Conservation (phyloP, 2,797 vertebrate genomes). For the Sebastes oblongus region DNA sequence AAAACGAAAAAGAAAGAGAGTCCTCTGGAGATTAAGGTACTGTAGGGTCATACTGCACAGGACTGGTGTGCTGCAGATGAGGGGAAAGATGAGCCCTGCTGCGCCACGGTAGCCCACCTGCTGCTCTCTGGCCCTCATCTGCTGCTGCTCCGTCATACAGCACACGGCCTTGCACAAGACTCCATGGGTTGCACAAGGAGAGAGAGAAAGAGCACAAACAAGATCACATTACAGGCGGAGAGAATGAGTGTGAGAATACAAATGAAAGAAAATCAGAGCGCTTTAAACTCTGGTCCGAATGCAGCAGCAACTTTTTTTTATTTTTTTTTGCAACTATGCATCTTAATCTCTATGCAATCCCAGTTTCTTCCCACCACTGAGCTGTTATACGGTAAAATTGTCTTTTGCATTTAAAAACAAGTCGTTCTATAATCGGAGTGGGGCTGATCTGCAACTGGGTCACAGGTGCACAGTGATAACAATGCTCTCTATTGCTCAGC, state of each 20-base stretch:
- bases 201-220: neutral
- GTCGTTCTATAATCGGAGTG: neutral
- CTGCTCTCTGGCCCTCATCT: constrained; percentile 52
- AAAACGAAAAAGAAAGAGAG: constrained; percentile 4
- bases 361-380: neutral
- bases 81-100: constrained; percentile 47
- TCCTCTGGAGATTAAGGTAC: constrained; percentile 22
- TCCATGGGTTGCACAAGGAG: constrained; percentile 27
- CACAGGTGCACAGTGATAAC: neutral
- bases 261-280: constrained; percentile 13
- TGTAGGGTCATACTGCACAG: constrained; percentile 9
- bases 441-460: neutral
- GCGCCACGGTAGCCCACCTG: constrained; percentile 58
- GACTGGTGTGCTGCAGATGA: constrained; percentile 46
- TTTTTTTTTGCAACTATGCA: neutral
- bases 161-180: constrained; percentile 45
- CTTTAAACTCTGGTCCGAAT: neutral
- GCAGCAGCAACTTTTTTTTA: neutral
- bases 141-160: constrained; percentile 44
- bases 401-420: neutral
- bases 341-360: neutral
- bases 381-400: neutral
- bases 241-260: neutral
- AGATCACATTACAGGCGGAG: constrained; percentile 7
- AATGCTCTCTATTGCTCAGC: too few relatives aligned